Evolutionary conservation across 1,140 invertebrate genomes (phyloP), one percentile per base, ranked within the genome.

Genomic region (Drosophila parabipectinata): DNA sequence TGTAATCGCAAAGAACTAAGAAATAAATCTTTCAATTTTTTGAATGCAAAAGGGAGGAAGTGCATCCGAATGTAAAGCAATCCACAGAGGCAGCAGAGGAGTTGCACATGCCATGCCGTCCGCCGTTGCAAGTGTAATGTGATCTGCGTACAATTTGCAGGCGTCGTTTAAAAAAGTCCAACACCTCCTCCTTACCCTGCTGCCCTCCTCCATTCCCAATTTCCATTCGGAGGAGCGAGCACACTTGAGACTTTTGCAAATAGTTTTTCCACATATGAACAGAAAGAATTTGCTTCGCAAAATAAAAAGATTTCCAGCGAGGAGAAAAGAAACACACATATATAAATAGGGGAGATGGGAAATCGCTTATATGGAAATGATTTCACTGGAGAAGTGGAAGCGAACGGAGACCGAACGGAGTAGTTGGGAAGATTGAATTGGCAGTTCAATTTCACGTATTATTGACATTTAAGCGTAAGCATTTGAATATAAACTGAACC

Each of bases 1-100:
- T 73, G 79, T 89, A 88, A 88, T 88, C 83, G 76, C 58, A 77
- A 63, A 57, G 72, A 88, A 89, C 76, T 88, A 88, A 88, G 79
- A 89, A 88, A 88, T 88, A 88, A 88, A 88, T 88, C 83, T 88
- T 88, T 88, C 83, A 89, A 88, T 88, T 88, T 88, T 87, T 74
- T 60, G 68, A 80, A 59, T 77, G 67, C 21, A 8, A 73, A 26
- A 60, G 1, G 30, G 53, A 51, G 47, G 58, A 78, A 88, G 74
- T 83, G 83, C 83, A 82, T 60, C 69, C 75, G 77, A 88, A 83
- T 88, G 83, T 87, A 59, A 83, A 83, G 83, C 75, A 77, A 88
- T 83, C 78, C 75, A 51, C 63, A 67, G 67, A 76, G 45, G 68
- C 54, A 72, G 58, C 26, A 55, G 50, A 9, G 55, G 71, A 84